Base-by-base conservation (phyloP, 2,797 vertebrate species). In the Mormyrus hasselquistii region DNA sequence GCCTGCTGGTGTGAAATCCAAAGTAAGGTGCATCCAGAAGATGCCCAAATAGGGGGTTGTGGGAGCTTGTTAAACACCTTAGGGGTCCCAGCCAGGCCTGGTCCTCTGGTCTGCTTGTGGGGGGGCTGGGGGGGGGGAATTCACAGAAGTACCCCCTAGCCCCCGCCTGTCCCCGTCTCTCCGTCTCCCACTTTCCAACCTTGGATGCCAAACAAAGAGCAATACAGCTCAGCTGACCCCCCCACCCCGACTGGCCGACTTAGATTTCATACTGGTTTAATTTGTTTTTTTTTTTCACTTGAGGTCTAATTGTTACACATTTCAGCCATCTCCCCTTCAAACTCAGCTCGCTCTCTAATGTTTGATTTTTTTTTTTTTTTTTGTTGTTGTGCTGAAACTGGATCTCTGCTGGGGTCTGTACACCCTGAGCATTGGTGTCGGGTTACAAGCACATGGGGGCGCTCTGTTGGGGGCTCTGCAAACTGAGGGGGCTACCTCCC, bases 361-460 rank as follows among this genome's bases (percentile, higher is more conserved):
- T 95, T 95, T 96, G 95, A 93, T 89, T 95, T 96, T 96, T 95
- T 94, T 96, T 96, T 95, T 94, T 29, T 29, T 29, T 14, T 41
- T 57, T 50, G 4, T 53, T 87, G 25, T 87, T 59, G 9, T 86
- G 29, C 95, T 95, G 96, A 96, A 96, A 96, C 93, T 94, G 95
- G 95, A 96, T 96, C 95, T 95, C 94, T 96, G 95, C 91, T 92
- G 85, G 94, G 94, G 94, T 94, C 93, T 86, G 29, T 57, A 29
- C 93, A 95, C 94, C 95, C 44, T 94, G 93, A 94, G 95, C 95
- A 94, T 94, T 57, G 14, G 95, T 94, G 93, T 96, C 95, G 38
- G 91, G 93, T 96, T 93, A 95, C 96, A 93, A 93, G 92, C 79
- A 7, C 50, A 29, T 57, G 9, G 6, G 84, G 85, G 94, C 94